These are phyloP conservation scores for Microhierax caerulescens DNA, from an alignment of 2,797 vertebrate genomes.

Conservation along the genomic window DNA sequence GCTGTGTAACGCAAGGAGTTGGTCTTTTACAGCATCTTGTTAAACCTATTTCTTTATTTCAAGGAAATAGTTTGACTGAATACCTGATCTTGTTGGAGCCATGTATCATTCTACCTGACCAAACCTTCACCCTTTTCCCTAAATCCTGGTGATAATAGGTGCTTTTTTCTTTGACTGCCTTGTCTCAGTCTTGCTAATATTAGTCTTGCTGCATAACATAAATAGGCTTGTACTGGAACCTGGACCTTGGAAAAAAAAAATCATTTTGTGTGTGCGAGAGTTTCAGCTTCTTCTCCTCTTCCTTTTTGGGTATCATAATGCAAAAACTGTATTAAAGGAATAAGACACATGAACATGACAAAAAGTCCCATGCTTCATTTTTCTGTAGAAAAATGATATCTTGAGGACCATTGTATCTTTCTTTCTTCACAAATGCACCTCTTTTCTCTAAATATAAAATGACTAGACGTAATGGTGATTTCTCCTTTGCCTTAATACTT, in stretches of 20 bases:
- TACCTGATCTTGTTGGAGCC: neutral
- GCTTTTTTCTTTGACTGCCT: neutral
- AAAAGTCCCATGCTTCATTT: neutral
- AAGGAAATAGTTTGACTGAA: neutral
- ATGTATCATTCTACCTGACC: accelerated
- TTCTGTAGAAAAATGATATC: neutral
- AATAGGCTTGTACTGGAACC: neutral
- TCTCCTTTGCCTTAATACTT: no score
- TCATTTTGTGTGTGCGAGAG: accelerated
- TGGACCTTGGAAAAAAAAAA: neutral
- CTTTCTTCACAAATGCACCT: neutral
- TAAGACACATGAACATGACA: neutral
- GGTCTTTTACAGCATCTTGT: neutral
- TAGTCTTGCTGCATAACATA: neutral
- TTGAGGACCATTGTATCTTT: neutral
- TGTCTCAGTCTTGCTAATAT: neutral
- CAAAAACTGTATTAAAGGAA: neutral
- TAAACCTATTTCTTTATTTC: neutral
- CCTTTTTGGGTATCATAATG: neutral
- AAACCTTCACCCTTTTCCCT: neutral
- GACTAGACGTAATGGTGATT: neutral
- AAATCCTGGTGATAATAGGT: neutral
- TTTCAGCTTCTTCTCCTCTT: neutral
- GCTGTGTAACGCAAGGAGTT: neutral
- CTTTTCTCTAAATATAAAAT: neutral